Evolutionary conservation across 2,797 vertebrate species (phyloP), one percentile per base, ranked within the genome.

Genomic region (Arnoldichthys spilopterus): DNA sequence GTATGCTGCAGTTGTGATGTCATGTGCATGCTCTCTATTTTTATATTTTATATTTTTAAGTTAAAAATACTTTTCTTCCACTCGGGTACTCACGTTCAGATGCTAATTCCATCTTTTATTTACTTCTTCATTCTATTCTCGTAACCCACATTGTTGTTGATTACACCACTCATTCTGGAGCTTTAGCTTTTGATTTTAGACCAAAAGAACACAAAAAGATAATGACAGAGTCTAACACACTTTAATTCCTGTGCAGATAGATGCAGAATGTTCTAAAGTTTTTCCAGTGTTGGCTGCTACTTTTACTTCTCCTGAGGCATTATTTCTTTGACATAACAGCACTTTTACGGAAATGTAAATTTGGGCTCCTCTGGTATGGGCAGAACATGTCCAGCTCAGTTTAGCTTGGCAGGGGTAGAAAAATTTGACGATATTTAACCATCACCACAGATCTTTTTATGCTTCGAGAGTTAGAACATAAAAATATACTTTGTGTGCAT

Each of bases 401-500:
- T 37, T 18, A 6, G 32, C 32, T 20, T 37, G 59, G 59, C 18
- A n/a, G 30, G 59, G 59, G 3, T 62, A 62, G 30, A n/a, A 37
- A 34, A n/a, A 37, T 61, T n/a, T 62, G 59, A 62, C 20, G 18
- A 37, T 47, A 49, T 58, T 37, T 74, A 40, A n/a, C 18, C 54
- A 24, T 58, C 76, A 64, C 16, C 28, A 72, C 76, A 59, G 74
- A 84, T 88, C 85, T 86, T 79, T 81, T 80, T 75, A 69, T 83
- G 84, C 89, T 85, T 84, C 71, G 72, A 81, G 87, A 81, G 80
- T 73, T 77, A 84, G 83, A 86, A 91, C 91, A 93, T 82, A 84
- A 86, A 92, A 94, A 92, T 91, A 90, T 92, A 92, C 92, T 92
- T 90, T 90, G 66, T 72, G 80, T 93, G 89, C 92, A 93, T 91